These are phyloP conservation scores for Carlito syrichta DNA, from an alignment of 2,113 vertebrate genomes.

Conservation along the genomic window DNA sequence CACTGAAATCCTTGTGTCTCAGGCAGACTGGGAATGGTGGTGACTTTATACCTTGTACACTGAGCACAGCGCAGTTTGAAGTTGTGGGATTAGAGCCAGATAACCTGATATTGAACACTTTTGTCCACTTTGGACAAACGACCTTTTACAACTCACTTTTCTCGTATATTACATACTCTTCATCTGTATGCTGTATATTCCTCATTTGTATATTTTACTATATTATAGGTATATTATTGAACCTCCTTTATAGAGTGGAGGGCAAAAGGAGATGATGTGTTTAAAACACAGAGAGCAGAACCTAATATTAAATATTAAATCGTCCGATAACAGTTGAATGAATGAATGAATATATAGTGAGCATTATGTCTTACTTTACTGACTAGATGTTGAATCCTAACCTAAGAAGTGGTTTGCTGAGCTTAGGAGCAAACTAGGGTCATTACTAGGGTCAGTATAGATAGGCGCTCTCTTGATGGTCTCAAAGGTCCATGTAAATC, in stretches of 20 bases:
- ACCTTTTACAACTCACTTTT: neutral
- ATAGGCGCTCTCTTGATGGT: neutral
- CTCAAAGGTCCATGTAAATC: neutral
- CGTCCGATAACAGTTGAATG: neutral
- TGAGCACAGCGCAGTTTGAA: neutral
- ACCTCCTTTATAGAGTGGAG: neutral
- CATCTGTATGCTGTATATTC: neutral
- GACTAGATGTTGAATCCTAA: neutral
- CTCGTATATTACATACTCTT: neutral
- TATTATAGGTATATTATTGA: neutral
- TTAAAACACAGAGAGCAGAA: neutral
- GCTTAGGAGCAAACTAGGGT: neutral
- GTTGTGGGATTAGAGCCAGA: neutral
- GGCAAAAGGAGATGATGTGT: neutral
- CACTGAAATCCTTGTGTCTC: neutral
- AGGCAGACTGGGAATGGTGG: neutral
- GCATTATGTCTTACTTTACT: neutral
- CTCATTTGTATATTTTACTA: neutral
- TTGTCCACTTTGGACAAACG: neutral
- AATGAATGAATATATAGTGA: neutral
- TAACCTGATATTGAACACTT: neutral
- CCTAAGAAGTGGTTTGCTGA: neutral
- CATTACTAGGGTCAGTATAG: neutral
- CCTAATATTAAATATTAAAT: neutral
- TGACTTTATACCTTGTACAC: neutral